phyloP scores from a whole-genome alignment of 2,797 vertebrate genomes.

The Pangasius krempfi region DNA sequence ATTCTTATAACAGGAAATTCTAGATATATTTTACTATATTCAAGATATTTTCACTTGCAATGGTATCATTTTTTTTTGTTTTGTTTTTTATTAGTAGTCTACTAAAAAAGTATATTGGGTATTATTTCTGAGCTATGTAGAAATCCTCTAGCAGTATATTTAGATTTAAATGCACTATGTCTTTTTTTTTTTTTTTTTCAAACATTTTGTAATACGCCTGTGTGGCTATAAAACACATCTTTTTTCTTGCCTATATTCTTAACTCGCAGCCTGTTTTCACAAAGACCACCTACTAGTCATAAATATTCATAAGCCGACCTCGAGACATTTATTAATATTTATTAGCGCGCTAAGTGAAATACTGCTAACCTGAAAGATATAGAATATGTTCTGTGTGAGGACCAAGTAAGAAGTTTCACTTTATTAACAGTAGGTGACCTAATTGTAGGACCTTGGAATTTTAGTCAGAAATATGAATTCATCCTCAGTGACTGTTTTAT shows the following conservation, averaged over 20 bases:
- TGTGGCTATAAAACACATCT: background rate
- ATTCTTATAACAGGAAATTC: background rate
- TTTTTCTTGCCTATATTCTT: background rate
- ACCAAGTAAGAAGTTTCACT: background rate
- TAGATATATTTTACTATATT: background rate
- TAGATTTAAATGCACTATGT: background rate
- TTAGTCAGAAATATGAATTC: background rate
- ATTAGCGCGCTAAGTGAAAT: background rate
- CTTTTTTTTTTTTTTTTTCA: background rate
- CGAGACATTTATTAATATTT: conserved; percentile 4
- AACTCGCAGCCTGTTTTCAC: conserved; percentile 1
- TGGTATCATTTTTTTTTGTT: background rate
- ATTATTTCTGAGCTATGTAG: background rate
- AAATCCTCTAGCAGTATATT: background rate
- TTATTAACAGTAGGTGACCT: background rate
- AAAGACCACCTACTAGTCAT: background rate
- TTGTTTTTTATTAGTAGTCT: background rate
- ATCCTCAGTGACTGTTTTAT: no score
- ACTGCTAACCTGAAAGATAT: background rate
- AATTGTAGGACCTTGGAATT: background rate
- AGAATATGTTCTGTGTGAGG: background rate
- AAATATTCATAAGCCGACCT: conserved; percentile 9
- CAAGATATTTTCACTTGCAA: background rate
- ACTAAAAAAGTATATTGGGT: background rate
- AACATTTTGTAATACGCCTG: background rate